A percentile compares a stretch with the other conserved stretches of the same genome.
These are phyloP conservation scores for Manacus vitellinus DNA, from an alignment of 2,113 vertebrate genomes.

Conservation along the genomic window DNA sequence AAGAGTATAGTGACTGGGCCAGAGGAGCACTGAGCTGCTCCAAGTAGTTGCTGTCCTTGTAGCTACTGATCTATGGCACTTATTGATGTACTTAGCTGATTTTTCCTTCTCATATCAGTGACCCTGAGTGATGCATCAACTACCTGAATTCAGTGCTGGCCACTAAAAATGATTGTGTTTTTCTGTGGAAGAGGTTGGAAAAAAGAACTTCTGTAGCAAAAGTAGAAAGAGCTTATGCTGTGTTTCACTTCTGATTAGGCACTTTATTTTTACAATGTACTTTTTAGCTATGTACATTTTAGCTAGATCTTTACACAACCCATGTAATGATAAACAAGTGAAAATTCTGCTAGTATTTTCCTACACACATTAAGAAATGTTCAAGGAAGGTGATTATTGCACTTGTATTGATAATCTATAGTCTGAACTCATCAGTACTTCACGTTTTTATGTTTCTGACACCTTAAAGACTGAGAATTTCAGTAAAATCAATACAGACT, in stretches of 20 bases:
- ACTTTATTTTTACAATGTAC: background rate
- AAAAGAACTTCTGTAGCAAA: background rate
- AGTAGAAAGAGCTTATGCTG: background rate
- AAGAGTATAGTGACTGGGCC: background rate
- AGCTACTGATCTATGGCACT: background rate
- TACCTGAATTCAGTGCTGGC: background rate
- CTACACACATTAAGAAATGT: background rate
- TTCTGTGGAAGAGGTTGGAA: background rate
- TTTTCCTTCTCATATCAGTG: fast-evolving
- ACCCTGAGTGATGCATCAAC: background rate
- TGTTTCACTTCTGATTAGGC: background rate
- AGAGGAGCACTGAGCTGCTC: background rate
- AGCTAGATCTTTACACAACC: background rate
- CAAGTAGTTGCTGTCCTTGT: background rate
- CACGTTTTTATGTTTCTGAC: background rate
- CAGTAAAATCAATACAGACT: background rate
- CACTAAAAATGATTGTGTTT: background rate
- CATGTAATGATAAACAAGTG: background rate
- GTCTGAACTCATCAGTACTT: background rate
- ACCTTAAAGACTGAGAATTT: background rate
- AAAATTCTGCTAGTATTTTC: background rate
- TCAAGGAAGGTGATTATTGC: background rate
- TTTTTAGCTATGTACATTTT: background rate
- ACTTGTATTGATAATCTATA: background rate
- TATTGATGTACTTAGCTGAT: background rate